Base-by-base conservation (phyloP, 2,888 invertebrate species). In the Gisinianus flammeolus region DNA sequence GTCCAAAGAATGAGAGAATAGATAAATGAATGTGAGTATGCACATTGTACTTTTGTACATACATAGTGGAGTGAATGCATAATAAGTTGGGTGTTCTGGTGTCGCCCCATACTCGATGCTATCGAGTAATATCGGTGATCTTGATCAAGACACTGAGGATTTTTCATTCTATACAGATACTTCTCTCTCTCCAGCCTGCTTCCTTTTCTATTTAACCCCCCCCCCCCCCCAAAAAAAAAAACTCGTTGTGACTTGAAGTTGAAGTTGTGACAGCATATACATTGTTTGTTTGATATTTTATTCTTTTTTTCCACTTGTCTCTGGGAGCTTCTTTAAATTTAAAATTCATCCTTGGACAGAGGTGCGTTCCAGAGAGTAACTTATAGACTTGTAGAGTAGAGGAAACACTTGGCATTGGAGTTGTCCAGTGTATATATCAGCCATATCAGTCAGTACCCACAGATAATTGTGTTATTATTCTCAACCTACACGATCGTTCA, bases 31-130 rank as follows among this genome's bases (percentile, higher is more conserved):
- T 24, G n/a, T n/a, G 22, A 24, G 24, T 19, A 58, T 6, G 12
- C 3, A 1, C 16, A 44, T 44, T 44, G 44, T 19, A 44, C 12
- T 19, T 44, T n/a, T n/a, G n/a, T n/a, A n/a, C n/a, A n/a, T n/a
- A n/a, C n/a, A 44, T n/a, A 22, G 52, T 26, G n/a, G 22, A 10
- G 58, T 58, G 72, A 72, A 72, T 72, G 58, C 72, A 33, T 54
- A 72, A 72, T 72, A 26, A 56, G 72, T 19, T 72, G 72, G 52
- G 52, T 52, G 67, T 67, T 67, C 67, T 67, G 8, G 19, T n/a
- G 72, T 72, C 58, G 58, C 72, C 58, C 72, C 72, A 58, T 19
- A 44, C 19, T 44, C 44, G 44, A 44, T 44, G 44, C 6, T 44
- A 44, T 44, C 44, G 44, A 44, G 3, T 2, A 58, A 30, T 72